Evolutionary conservation across 2,797 vertebrate genomes (phyloP), one percentile per base, ranked within the genome.

Genomic region (Adrianichthys oophorus): DNA sequence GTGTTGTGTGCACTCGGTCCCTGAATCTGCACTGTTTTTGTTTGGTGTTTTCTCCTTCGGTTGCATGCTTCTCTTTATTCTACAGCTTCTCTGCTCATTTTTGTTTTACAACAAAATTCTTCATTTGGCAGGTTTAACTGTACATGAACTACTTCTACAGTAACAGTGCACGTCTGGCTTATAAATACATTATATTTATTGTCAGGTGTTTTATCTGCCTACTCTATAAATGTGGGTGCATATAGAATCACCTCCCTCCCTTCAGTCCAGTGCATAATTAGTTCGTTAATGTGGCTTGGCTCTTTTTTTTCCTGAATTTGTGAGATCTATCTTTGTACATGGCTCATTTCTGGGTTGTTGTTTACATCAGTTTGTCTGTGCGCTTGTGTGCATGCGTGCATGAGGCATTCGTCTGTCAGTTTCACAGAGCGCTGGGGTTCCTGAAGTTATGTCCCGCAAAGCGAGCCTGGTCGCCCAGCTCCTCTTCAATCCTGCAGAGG

Each of bases 381-480:
- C 15, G 24, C 55, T 41, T 57, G 69, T 56, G 59, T 63, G 54
- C 51, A 58, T 51, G 52, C 40, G 54, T 62, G 52, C 65, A 58
- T 60, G 58, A 37, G 41, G 74, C 54, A 74, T 74, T 65, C 56
- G 5, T 70, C 17, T 58, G 75, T 71, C 65, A 23, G 65, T 48
- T 79, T 98, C 93, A 98, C 94, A 97, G 94, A 85, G 94, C 96
- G 5, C 95, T 97, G 68, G 96, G 96, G 82, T 98, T 98, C 85
- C 96, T 95, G 83, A 98, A 98, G 84, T 98, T 98, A 70, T 97
- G 95, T 74, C 96, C 96, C 0, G 96, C 96, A 5, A 98, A 98
- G 67, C 95, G 94, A 67, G 96, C 96, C 88, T 95, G 94, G 2
- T 96, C 95, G 0, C 96, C 96, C 74, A 98, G 72, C 83, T 98